Percentiles rank a stretch among this genome's conserved stretches.
Conservation (phyloP, 2,797 vertebrate species). For the Ficedula albicollis region DNA sequence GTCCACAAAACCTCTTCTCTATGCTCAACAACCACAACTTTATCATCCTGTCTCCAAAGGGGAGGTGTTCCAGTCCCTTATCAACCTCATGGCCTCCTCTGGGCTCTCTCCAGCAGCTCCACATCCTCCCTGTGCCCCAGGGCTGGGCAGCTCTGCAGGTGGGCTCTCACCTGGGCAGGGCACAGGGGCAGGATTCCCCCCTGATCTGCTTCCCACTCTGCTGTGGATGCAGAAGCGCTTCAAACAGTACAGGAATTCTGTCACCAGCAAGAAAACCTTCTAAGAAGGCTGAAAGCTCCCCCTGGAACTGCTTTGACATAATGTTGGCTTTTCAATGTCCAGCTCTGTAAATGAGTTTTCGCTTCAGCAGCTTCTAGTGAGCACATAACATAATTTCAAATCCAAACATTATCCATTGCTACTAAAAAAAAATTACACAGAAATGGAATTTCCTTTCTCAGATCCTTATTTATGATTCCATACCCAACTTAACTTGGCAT, state of each 20-base stretch:
- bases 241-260: not conserved
- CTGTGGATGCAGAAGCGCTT: not conserved
- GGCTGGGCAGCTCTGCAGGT: not conserved
- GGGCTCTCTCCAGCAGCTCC: not conserved
- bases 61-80: not conserved
- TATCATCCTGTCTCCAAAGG: not conserved
- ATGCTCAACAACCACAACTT: not conserved
- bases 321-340: not conserved
- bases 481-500: not conserved
- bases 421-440: not conserved
- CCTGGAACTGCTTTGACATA: accelerated
- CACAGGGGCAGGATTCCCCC: not conserved
- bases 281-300: not conserved
- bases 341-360: not conserved
- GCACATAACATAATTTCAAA: not conserved
- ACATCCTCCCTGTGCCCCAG: not conserved
- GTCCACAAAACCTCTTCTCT: not conserved
- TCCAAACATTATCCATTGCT: not conserved
- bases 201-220: not conserved
- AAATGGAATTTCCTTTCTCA: not conserved
- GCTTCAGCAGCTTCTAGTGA: not conserved
- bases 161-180: accelerated
- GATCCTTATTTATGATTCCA: not conserved
- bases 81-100: not conserved
- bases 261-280: not conserved